Conservation (phyloP, 2,113 vertebrate species). For the Ctenodactylus gundi region DNA sequence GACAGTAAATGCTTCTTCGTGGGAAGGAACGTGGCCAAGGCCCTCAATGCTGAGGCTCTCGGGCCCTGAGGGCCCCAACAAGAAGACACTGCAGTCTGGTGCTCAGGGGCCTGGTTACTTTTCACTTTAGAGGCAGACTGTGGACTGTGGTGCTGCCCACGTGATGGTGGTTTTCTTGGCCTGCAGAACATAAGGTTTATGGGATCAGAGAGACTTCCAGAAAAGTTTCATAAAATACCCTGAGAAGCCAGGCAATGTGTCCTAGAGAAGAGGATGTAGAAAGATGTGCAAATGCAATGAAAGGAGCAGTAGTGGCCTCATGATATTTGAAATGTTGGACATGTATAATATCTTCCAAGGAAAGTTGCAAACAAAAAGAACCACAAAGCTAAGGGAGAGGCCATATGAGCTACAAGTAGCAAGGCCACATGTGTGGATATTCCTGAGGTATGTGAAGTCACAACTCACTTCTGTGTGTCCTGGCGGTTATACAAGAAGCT, state of each 20-base stretch:
- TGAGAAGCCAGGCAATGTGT: neutral
- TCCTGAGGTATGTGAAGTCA: too few relatives aligned
- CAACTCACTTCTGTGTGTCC: neutral
- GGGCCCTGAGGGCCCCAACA: too few relatives aligned
- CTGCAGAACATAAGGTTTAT: neutral
- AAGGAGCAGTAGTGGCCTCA: neutral
- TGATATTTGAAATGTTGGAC: neutral
- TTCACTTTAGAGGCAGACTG: neutral
- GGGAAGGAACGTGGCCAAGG: too few relatives aligned
- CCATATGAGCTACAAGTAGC: neutral
- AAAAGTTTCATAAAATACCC: neutral
- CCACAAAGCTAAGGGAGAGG: neutral
- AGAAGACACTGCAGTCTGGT: neutral
- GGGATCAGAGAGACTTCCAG: neutral
- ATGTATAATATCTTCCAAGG: neutral
- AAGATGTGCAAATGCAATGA: neutral
- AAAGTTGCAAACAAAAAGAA: neutral
- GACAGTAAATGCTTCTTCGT: too few relatives aligned
- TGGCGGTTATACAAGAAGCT: neutral
- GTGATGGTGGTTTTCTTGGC: neutral
- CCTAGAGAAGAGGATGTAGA: neutral
- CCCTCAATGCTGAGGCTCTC: too few relatives aligned
- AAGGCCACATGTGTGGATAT: neutral
- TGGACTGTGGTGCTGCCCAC: neutral
- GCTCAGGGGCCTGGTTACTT: neutral